Conservation (phyloP, 2,797 vertebrate species). For the Holocentrus rufus region DNA sequence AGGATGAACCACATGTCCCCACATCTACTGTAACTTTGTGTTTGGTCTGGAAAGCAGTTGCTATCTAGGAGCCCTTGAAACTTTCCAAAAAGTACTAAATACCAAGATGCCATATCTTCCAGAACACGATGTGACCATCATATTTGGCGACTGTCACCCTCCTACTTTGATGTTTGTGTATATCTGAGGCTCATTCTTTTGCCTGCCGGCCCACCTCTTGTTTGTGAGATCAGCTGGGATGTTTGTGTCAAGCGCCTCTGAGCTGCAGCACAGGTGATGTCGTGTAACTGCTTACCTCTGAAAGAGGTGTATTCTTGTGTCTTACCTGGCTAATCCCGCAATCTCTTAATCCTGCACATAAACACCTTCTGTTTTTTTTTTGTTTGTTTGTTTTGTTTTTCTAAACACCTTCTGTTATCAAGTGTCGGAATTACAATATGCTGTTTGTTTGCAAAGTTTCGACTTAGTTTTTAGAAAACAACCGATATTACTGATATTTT, state of each 20-base stretch:
- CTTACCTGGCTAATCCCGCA: slow-evolving; percentile 69
- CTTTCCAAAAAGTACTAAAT: background rate
- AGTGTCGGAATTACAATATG: background rate
- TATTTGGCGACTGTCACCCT: background rate
- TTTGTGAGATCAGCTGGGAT: slow-evolving; percentile 51
- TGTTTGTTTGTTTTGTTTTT: too few species aligned
- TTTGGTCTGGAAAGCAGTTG: slow-evolving; percentile 19
- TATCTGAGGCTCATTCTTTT: background rate
- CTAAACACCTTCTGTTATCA: slow-evolving; percentile 44
- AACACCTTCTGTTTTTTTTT: slow-evolving; percentile 44
- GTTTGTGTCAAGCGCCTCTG: slow-evolving; percentile 40
- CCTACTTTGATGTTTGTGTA: slow-evolving; percentile 29
- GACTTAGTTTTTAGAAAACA: background rate
- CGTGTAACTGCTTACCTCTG: slow-evolving; percentile 65
- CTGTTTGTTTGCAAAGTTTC: background rate
- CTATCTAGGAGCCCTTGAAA: slow-evolving; percentile 4
- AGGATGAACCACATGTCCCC: slow-evolving; percentile 47
- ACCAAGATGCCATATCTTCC: background rate
- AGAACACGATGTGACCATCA: background rate
- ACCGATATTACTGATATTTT: background rate
- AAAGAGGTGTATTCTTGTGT: slow-evolving; percentile 46
- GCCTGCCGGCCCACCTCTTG: slow-evolving; percentile 36
- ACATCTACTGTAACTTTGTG: slow-evolving; percentile 3
- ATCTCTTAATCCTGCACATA: slow-evolving; percentile 73
- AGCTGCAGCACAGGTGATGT: slow-evolving; percentile 51